Evolutionary conservation across 2,113 vertebrate genomes (phyloP).

Genomic region (Cyanoramphus novaezelandiae): DNA sequence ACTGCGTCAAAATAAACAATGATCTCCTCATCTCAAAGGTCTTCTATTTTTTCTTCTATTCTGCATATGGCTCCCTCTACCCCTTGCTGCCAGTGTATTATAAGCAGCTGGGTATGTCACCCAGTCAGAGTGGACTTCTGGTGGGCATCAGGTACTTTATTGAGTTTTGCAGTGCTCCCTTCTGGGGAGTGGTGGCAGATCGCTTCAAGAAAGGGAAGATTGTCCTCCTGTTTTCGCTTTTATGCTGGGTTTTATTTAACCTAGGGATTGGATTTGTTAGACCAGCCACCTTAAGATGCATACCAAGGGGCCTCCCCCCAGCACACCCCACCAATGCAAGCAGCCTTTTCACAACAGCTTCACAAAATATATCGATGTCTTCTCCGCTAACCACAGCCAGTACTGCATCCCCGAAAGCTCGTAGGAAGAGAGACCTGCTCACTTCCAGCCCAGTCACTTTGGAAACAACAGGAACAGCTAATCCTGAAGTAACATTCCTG

Average conservation of each 20-base stretch:
- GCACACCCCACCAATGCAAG: constrained; percentile 73
- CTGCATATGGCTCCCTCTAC: constrained; percentile 94
- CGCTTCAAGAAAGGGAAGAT: constrained; percentile 92
- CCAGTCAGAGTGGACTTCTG: constrained; percentile 90
- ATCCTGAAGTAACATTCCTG: background rate
- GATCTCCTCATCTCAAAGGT: constrained; percentile 94
- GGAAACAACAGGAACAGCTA: background rate
- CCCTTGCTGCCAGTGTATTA: constrained; percentile 93
- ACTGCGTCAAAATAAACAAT: constrained; percentile 88
- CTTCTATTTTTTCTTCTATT: constrained; percentile 98
- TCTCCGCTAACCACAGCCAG: background rate
- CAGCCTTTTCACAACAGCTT: constrained; percentile 36
- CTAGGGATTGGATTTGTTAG: constrained; percentile 91
- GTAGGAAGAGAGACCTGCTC: constrained; percentile 50
- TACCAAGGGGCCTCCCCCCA: constrained; percentile 69
- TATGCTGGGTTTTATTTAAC: constrained; percentile 97
- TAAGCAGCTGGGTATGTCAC: constrained; percentile 94
- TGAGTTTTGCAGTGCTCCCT: constrained; percentile 98
- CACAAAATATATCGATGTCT: background rate
- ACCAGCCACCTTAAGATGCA: constrained; percentile 86
- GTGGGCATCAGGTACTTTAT: constrained; percentile 98
- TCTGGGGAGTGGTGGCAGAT: constrained; percentile 97
- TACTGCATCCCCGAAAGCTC: background rate
- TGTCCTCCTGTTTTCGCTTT: constrained; percentile 90
- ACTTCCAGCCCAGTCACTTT: background rate